phyloP scores from a whole-genome alignment of 2,797 vertebrate genomes.

The Gadopsis bispinosus region DNA sequence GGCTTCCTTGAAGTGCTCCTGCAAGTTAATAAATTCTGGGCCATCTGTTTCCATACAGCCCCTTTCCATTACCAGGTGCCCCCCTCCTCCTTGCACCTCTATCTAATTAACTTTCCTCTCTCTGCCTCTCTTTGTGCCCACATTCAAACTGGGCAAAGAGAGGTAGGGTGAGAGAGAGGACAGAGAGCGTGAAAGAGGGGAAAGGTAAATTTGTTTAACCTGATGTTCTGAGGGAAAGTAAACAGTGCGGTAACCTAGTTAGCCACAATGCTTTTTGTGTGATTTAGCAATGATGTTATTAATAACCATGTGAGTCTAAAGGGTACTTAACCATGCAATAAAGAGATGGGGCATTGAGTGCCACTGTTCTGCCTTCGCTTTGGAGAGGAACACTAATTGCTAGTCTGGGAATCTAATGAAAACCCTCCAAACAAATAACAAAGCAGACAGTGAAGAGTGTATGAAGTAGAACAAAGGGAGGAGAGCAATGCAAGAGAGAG shows the following conservation, averaged over 20 bases:
- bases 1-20: constrained; percentile 83
- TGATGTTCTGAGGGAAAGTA: constrained; percentile 78
- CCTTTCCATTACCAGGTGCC: constrained; percentile 80
- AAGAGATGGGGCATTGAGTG: constrained; percentile 79
- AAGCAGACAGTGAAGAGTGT: constrained; percentile 72
- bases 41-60: constrained; percentile 85
- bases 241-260: constrained; percentile 77
- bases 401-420: constrained; percentile 81
- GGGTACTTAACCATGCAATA: constrained; percentile 84
- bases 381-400: constrained; percentile 82
- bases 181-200: constrained; percentile 53
- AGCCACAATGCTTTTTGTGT: constrained; percentile 67
- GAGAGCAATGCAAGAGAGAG: constrained; percentile 56
- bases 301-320: constrained; percentile 82
- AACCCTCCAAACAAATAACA: constrained; percentile 81
- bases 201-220: constrained; percentile 75
- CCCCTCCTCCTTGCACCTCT: constrained; percentile 73
- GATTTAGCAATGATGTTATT: constrained; percentile 80
- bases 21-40: constrained; percentile 87
- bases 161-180: constrained; percentile 30
- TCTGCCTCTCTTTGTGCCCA: constrained; percentile 78
- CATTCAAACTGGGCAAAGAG: constrained; percentile 68
- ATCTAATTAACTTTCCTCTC: constrained; percentile 85
- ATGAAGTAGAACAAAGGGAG: constrained; percentile 67
- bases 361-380: constrained; percentile 77